These are phyloP conservation scores for Laupala kohalensis DNA, from an alignment of 1,140 invertebrate genomes.

Conservation along the genomic window DNA sequence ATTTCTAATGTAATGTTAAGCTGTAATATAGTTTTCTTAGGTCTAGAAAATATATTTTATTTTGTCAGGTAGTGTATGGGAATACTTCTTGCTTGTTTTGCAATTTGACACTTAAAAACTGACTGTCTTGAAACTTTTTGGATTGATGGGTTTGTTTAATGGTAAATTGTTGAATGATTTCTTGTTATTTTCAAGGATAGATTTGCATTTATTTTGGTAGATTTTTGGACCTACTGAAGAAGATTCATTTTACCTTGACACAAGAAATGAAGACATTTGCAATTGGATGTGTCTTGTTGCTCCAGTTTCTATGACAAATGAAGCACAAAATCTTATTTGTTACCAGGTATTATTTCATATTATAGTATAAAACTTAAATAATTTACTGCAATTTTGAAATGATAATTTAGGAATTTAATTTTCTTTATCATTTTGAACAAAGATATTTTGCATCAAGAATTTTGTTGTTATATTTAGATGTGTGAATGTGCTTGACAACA, in stretches of 20 bases:
- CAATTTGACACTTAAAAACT: too few species aligned
- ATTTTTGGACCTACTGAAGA: conserved; percentile 15
- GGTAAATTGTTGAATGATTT: too few species aligned
- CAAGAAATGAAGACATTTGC: conserved; percentile 35
- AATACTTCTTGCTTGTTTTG: too few species aligned
- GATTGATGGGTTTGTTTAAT: too few species aligned
- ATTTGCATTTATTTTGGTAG: not conserved
- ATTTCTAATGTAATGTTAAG: too few species aligned
- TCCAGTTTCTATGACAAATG: conserved; percentile 25
- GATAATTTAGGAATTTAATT: not conserved
- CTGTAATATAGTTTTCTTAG: too few species aligned
- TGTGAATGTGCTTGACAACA: too few species aligned
- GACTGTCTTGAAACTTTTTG: too few species aligned
- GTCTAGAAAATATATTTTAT: too few species aligned
- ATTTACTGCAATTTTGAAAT: not conserved
- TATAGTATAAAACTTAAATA: conserved; percentile 5
- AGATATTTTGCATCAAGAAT: too few species aligned
- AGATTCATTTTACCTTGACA: conserved; percentile 34
- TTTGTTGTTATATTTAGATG: too few species aligned
- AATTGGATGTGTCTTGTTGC: conserved; percentile 53
- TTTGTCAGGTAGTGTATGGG: too few species aligned
- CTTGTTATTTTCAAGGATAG: not conserved
- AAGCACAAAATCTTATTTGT: conserved; percentile 47
- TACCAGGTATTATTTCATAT: conserved; percentile 34
- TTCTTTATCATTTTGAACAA: not conserved